Conservation (phyloP, 37 sponge, comb jelly and placozoan genomes). For the Tethya wilhelma region DNA sequence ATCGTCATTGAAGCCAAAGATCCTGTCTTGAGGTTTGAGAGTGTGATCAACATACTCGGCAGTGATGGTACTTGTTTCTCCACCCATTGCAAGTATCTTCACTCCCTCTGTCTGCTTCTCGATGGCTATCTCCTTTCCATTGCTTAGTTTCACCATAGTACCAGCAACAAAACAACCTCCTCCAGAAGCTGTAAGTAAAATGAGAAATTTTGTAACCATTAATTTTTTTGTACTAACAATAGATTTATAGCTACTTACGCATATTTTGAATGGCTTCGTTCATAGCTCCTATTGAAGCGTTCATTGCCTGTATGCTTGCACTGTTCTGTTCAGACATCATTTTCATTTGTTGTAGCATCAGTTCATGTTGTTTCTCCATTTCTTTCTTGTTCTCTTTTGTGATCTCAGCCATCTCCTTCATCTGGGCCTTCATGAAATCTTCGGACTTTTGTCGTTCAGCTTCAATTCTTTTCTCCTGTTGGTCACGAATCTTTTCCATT, state of each 20-base stretch:
- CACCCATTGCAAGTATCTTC: background rate
- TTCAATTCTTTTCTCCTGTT: background rate
- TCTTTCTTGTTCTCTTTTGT: background rate
- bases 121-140: background rate
- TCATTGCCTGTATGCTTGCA: background rate
- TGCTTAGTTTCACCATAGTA: background rate
- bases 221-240: background rate
- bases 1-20: conserved; percentile 33
- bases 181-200: too few relatives aligned
- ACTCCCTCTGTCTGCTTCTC: conserved; percentile 5
- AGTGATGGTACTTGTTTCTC: conserved; percentile 18
- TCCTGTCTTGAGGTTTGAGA: background rate
- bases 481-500: background rate
- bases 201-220: too few relatives aligned
- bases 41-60: background rate
- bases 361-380: background rate
- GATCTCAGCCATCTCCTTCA: background rate
- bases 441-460: background rate
- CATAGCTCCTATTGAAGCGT: background rate
- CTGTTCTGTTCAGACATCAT: background rate
- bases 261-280: background rate
- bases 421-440: conserved; percentile 18
- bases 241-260: background rate
- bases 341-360: background rate
- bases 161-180: too few relatives aligned